Evolutionary conservation across 2,113 vertebrate genomes (phyloP), one percentile per base, ranked within the genome.

Genomic region (Rhegmatorhina hoffmannsi): DNA sequence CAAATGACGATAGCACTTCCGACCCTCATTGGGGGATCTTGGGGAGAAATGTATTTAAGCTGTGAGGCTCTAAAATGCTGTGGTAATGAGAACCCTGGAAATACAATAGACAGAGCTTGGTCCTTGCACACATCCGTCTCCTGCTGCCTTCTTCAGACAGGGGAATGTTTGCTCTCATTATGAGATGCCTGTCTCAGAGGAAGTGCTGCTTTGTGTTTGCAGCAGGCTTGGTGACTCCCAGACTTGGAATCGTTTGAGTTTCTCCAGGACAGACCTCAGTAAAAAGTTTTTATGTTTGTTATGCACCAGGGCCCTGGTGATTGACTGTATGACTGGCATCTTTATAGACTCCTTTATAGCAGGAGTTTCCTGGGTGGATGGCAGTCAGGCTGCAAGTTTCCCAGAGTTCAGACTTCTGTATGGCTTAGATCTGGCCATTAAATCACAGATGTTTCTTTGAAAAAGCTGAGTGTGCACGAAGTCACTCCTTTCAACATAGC

Each of bases 371-470:
- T 96, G 93, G 85, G 94, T 96, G 85, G 93, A 92, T 92, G 76
- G 72, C 67, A 86, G 82, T 92, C 92, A 72, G 63, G 72, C 92
- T 88, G 72, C 34, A 81, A 90, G 85, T 96, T 96, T 97, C 87
- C 44, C 93, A 84, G 92, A 97, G 83, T 87, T 95, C 92, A 93
- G 79, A 78, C 90, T 88, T 92, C 77, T 95, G 91, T 70, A 58
- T 67, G 82, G 81, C 89, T 96, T 82, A 66, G 84, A 91, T 95
- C 82, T 94, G 88, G 82, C 75, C 92, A 90, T 96, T 97, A 96
- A 97, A 96, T 95, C 94, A 96, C 94, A 96, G 92, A 90, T 96
- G 95, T 94, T 96, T 93, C 94, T 96, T 88, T 94, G 90, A 86
- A 96, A 95, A 84, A 96, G 94, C 94, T 96, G 94, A 93, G 85